Conservation (phyloP, 2,113 vertebrate species). For the Mandrillus leucophaeus region DNA sequence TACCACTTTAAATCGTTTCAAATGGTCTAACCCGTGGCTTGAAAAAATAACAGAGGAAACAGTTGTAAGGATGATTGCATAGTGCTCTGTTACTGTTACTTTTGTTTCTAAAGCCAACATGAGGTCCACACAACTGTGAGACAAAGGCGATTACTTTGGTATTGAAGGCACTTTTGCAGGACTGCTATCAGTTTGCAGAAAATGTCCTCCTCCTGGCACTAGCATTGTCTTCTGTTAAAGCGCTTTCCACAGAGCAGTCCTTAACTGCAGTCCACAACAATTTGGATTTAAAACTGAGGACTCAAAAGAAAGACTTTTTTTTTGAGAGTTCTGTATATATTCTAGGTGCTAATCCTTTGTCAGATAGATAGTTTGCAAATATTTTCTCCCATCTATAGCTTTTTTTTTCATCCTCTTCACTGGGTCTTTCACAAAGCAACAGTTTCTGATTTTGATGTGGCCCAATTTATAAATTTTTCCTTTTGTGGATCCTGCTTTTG, state of each 20-base stretch:
- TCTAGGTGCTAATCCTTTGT: neutral
- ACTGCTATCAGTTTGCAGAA: conserved; percentile 42
- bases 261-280: no score
- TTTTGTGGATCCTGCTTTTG: neutral
- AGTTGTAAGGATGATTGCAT: neutral
- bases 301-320: neutral
- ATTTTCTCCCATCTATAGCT: neutral
- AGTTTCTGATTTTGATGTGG: neutral
- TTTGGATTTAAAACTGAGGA: neutral
- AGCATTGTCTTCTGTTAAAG: neutral
- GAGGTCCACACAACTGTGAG: conserved; percentile 61
- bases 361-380: neutral
- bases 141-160: neutral
- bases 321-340: neutral
- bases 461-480: neutral
- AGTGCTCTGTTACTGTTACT: neutral
- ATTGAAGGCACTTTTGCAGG: conserved; percentile 20
- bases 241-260: rapidly evolving
- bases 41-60: neutral
- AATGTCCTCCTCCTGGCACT: conserved; percentile 52
- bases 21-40: neutral
- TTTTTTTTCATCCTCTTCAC: neutral
- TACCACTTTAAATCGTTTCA: neutral
- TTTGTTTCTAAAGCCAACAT: neutral
- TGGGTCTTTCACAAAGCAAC: neutral